A percentile compares a stretch with the other conserved stretches of the same genome.
Conservation (phyloP, 2,113 vertebrate species). For the Gobio gobio region DNA sequence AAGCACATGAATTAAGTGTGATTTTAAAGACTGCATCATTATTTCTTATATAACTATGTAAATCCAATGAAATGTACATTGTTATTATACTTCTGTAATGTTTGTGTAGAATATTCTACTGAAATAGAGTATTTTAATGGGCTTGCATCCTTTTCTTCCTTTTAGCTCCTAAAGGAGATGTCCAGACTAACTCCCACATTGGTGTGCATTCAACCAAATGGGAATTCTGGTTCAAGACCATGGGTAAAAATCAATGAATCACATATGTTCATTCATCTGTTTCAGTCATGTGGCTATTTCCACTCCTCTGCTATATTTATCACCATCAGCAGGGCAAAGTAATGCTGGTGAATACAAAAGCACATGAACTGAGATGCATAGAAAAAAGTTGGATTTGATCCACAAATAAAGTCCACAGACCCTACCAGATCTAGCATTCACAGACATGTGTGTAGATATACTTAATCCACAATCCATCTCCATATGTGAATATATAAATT, state of each 20-base stretch:
- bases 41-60: no score
- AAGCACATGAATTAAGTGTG: no score
- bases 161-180: constrained; percentile 77
- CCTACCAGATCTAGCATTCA: no score
- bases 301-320: background rate
- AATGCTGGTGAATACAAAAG: background rate
- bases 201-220: constrained; percentile 82
- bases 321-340: background rate
- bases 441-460: no score
- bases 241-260: constrained; percentile 76
- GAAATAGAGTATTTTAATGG: background rate
- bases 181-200: constrained; percentile 76
- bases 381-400: background rate
- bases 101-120: background rate
- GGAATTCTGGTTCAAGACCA: constrained; percentile 91
- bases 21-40: no score
- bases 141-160: constrained; percentile 34
- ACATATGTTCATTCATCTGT: background rate
- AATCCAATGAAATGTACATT: background rate
- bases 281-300: background rate
- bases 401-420: background rate
- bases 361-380: background rate
- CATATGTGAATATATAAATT: background rate
- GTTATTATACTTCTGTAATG: background rate
- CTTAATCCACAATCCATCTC: background rate